A percentile compares a stretch with the other conserved stretches of the same genome.
phyloP scores from a whole-genome alignment of 2,113 vertebrate genomes.

The Nematolebias whitei region DNA sequence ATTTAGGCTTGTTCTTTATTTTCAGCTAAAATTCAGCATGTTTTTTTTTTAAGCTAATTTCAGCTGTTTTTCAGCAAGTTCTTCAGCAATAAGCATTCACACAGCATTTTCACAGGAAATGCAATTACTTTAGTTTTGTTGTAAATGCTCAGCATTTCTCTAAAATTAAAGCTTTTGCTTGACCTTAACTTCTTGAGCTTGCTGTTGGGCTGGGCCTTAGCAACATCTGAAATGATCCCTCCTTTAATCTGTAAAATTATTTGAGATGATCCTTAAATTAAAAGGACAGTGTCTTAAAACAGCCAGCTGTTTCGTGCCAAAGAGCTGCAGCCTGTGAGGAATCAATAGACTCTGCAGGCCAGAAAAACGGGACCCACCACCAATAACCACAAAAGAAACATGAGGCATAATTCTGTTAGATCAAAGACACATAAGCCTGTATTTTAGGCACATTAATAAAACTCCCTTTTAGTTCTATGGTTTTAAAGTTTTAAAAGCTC shows the following conservation, averaged over 20 bases:
- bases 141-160: constrained; percentile 12
- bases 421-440: constrained; percentile 13
- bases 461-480: neutral
- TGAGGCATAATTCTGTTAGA: constrained; percentile 1
- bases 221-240: constrained; percentile 43
- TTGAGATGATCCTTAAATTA: constrained; percentile 34
- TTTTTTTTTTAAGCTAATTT: too few species aligned
- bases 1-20: too few species aligned
- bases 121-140: too few species aligned
- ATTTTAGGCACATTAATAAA: constrained; percentile 6
- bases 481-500: neutral
- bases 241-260: constrained; percentile 49
- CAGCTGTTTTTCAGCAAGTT: too few species aligned
- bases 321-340: constrained; percentile 26
- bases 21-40: too few species aligned
- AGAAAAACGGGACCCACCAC: constrained; percentile 8
- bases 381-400: constrained; percentile 7
- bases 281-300: constrained; percentile 22
- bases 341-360: constrained; percentile 12
- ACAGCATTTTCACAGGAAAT: too few species aligned
- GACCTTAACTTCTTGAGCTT: constrained; percentile 4
- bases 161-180: constrained; percentile 35
- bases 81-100: too few species aligned
- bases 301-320: constrained; percentile 20
- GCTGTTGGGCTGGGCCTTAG: constrained; percentile 8